phyloP scores from a whole-genome alignment of 2,113 vertebrate species.

The Craseonycteris thonglongyai region DNA sequence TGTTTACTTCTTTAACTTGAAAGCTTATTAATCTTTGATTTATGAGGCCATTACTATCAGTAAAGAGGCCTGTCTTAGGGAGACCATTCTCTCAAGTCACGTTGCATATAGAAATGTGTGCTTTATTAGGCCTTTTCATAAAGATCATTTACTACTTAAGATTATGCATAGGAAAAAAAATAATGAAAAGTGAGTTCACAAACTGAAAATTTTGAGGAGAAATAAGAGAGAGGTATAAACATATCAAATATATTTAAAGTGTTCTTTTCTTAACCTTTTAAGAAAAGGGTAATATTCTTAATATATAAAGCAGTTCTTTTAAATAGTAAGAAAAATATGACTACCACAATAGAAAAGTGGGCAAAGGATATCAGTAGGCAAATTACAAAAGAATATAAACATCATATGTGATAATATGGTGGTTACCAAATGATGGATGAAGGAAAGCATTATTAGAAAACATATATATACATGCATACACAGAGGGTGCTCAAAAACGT shows the following conservation, averaged over 20 bases:
- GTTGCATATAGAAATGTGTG: background rate
- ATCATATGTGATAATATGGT: background rate
- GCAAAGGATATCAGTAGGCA: background rate
- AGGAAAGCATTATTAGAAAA: background rate
- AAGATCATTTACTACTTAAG: background rate
- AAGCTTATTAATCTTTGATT: conserved; percentile 13
- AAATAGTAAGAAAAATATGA: conserved; percentile 32
- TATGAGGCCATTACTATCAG: background rate
- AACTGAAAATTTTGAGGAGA: background rate
- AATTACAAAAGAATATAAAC: conserved; percentile 2
- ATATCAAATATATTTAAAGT: background rate
- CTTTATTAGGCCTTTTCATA: background rate
- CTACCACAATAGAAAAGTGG: background rate
- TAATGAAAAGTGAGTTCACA: background rate
- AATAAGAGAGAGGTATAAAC: background rate
- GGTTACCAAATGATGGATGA: background rate
- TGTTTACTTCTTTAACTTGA: background rate
- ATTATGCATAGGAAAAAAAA: background rate
- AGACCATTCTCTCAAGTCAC: background rate
- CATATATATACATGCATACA: too few species aligned
- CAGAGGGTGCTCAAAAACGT: too few species aligned
- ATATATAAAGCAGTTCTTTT: background rate
- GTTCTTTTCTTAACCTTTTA: background rate
- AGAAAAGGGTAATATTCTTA: background rate
- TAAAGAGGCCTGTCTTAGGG: background rate